A percentile compares a stretch with the other conserved stretches of the same genome.
Conservation (phyloP, 1,140 invertebrate species). For the Lethocerus indicus region DNA sequence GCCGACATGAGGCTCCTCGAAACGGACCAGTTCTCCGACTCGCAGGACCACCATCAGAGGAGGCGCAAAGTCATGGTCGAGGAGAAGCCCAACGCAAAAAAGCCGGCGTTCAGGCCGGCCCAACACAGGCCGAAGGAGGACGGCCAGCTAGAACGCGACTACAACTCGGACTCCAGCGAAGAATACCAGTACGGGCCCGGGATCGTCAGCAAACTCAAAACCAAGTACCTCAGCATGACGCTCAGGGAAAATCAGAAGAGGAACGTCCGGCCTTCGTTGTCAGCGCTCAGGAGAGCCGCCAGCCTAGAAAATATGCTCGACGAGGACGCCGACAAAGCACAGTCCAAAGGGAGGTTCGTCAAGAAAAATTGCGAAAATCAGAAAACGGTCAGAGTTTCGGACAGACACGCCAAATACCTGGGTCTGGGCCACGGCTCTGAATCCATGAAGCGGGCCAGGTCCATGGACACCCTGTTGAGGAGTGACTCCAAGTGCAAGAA, state of each 20-base stretch:
- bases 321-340: constrained; percentile 29
- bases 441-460: constrained; percentile 62
- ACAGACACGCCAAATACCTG: constrained; percentile 15
- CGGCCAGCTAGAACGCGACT: constrained; percentile 15
- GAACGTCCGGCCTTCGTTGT: constrained; percentile 39
- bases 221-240: constrained; percentile 66
- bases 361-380: constrained; percentile 9
- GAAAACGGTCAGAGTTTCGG: constrained; percentile 12
- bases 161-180: constrained; percentile 39
- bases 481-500: constrained; percentile 26
- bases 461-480: constrained; percentile 58
- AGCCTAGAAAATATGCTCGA: constrained; percentile 72
- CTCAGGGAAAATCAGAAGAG: constrained; percentile 41
- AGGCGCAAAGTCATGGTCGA: constrained; percentile 13
- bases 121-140: constrained; percentile 19
- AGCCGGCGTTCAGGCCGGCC: constrained; percentile 4
- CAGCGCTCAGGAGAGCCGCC: constrained; percentile 52
- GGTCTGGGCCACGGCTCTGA: constrained; percentile 24
- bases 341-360: constrained; percentile 11
- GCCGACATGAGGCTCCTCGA: too few species aligned
- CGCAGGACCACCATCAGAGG: constrained; percentile 4
- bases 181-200: constrained; percentile 80
- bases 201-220: constrained; percentile 71
- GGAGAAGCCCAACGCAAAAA: constrained; percentile 13
- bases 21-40: constrained; percentile 12